phyloP scores from a whole-genome alignment of 1,140 invertebrate genomes.

The Drosophila lini region DNA sequence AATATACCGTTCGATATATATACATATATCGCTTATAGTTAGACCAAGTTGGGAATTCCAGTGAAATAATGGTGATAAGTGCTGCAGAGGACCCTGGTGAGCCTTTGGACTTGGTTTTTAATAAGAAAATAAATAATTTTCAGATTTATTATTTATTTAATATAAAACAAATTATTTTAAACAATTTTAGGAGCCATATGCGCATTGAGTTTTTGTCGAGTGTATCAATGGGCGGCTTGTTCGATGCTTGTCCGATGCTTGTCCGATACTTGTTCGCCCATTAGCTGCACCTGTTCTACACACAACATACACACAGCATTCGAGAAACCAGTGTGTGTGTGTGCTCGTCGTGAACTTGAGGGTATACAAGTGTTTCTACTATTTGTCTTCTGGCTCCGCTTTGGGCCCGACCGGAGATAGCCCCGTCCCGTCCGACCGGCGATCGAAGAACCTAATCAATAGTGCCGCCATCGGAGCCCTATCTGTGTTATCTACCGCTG shows the following conservation, averaged over 20 bases:
- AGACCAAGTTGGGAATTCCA: background rate
- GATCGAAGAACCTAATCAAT: constrained; percentile 30
- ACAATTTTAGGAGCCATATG: background rate
- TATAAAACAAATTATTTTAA: background rate
- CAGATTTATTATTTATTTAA: too few species aligned
- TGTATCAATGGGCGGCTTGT: constrained; percentile 40
- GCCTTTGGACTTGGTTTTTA: background rate
- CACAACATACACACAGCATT: constrained; percentile 7
- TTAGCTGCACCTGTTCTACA: constrained; percentile 66
- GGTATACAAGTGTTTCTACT: constrained; percentile 62
- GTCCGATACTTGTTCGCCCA: constrained; percentile 43
- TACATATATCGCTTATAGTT: background rate
- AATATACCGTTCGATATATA: too few species aligned
- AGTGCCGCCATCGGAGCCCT: constrained; percentile 32
- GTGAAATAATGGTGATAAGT: background rate
- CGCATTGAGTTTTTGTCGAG: background rate
- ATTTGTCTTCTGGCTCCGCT: constrained; percentile 39
- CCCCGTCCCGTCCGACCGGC: constrained; percentile 1
- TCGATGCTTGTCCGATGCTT: constrained; percentile 23
- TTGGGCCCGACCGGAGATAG: constrained; percentile 29
- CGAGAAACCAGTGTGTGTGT: constrained; percentile 1
- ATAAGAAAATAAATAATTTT: background rate
- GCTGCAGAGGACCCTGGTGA: background rate
- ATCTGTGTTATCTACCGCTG: constrained; percentile 21
- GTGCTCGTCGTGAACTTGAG: constrained; percentile 67